Conservation (phyloP, 2,113 vertebrate genomes). For the Pheucticus melanocephalus region DNA sequence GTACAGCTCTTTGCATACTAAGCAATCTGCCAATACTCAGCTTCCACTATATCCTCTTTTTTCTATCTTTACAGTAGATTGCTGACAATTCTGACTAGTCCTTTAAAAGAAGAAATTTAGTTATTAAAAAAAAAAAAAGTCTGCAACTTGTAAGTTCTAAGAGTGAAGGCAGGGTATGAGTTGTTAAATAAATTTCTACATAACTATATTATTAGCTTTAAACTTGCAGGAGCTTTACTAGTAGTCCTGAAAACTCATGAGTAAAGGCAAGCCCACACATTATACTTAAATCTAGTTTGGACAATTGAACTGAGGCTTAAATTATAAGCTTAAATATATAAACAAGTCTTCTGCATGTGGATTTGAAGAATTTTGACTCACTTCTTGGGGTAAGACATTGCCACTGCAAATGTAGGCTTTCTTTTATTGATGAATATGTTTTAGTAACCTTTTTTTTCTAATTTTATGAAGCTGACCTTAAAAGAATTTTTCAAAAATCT, state of each 20-base stretch:
- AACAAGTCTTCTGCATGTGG: neutral
- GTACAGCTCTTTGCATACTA: neutral
- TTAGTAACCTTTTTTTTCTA: neutral
- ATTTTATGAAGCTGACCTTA: neutral
- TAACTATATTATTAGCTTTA: neutral
- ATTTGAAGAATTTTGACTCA: neutral
- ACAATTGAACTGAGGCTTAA: neutral
- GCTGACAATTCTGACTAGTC: neutral
- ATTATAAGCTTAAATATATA: neutral
- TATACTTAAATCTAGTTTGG: neutral
- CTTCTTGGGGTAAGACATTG: neutral
- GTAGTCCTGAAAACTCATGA: neutral
- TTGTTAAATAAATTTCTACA: neutral
- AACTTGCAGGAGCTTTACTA: neutral
- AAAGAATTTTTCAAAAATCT: neutral
- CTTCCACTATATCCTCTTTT: neutral
- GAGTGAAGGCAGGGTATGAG: neutral
- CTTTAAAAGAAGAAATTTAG: neutral
- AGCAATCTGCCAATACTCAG: neutral
- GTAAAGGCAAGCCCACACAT: neutral
- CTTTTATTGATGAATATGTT: neutral
- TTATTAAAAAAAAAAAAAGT: neutral
- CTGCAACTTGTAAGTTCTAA: neutral
- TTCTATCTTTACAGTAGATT: neutral
- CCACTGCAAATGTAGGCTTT: neutral